phyloP scores from a whole-genome alignment of 2,888 invertebrate species.

The Drosophila paramelanica region DNA sequence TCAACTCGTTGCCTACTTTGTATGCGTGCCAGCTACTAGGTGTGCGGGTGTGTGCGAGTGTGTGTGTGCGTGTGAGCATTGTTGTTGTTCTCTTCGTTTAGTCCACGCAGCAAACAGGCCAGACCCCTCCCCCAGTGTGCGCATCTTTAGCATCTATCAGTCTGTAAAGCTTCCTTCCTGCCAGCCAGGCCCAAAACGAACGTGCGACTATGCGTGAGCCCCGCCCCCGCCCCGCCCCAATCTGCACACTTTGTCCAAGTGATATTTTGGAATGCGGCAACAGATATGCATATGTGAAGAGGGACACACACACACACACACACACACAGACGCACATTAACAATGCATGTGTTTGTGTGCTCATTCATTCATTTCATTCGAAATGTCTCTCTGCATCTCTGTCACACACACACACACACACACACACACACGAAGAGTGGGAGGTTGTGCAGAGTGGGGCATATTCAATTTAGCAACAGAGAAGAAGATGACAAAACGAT shows the following conservation, averaged over 20 bases:
- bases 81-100: conserved; percentile 3
- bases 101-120: no score
- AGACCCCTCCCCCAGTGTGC: conserved; percentile 16
- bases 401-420: conserved; percentile 35
- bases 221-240: conserved; percentile 6
- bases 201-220: conserved; percentile 72
- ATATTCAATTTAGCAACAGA: conserved; percentile 85
- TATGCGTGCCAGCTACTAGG: conserved; percentile 65
- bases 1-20: conserved; percentile 74
- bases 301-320: conserved; percentile 17
- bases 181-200: conserved; percentile 53
- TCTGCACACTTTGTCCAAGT: conserved; percentile 8
- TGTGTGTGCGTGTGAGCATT: conserved; percentile 5
- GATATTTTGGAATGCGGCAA: conserved; percentile 77
- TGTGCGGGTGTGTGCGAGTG: conserved; percentile 21
- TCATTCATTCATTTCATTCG: conserved; percentile 76
- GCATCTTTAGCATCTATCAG: conserved; percentile 77
- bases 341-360: conserved; percentile 51
- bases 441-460: conserved; percentile 36
- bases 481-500: conserved; percentile 84
- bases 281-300: conserved; percentile 74
- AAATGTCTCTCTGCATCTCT: conserved; percentile 47
- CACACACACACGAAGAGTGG: conserved; percentile 29
- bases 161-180: conserved; percentile 78
- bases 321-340: conserved; percentile 13